A percentile compares a stretch with the other conserved stretches of the same genome.
Evolutionary conservation across 2,888 invertebrate genomes (phyloP).

Genomic region (Lysandra bellargus): DNA sequence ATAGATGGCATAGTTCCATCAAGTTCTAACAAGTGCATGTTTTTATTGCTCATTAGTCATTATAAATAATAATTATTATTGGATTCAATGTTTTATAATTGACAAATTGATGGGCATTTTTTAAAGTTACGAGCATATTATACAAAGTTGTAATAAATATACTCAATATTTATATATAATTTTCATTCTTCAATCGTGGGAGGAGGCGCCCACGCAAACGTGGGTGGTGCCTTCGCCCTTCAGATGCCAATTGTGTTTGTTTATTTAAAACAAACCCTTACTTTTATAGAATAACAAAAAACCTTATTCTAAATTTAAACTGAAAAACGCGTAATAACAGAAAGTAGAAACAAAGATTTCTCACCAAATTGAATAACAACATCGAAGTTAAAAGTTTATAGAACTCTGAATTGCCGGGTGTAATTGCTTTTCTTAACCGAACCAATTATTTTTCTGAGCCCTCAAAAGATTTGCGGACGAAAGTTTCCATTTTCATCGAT

Average conservation of each 20-base stretch:
- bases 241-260: background rate
- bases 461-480: slow-evolving; percentile 63
- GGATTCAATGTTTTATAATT: too few species aligned
- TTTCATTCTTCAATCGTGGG: too few species aligned
- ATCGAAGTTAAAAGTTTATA: slow-evolving; percentile 64
- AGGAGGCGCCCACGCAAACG: background rate
- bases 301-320: background rate
- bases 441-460: slow-evolving; percentile 76
- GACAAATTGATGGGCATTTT: too few species aligned
- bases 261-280: background rate
- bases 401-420: slow-evolving; percentile 68
- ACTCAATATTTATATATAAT: too few species aligned
- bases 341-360: slow-evolving; percentile 10
- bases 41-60: too few species aligned
- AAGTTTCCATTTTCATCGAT: slow-evolving; percentile 64
- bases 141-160: too few species aligned
- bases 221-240: background rate
- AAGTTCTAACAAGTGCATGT: too few species aligned
- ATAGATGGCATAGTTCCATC: too few species aligned
- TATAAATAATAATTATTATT: too few species aligned
- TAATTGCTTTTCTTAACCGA: slow-evolving; percentile 74
- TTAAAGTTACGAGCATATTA: too few species aligned
- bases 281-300: background rate
- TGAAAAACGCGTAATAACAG: background rate
- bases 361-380: slow-evolving; percentile 34